Evolutionary conservation across 2,888 invertebrate species (phyloP).

Genomic region (Dromius quadrimaculatus): DNA sequence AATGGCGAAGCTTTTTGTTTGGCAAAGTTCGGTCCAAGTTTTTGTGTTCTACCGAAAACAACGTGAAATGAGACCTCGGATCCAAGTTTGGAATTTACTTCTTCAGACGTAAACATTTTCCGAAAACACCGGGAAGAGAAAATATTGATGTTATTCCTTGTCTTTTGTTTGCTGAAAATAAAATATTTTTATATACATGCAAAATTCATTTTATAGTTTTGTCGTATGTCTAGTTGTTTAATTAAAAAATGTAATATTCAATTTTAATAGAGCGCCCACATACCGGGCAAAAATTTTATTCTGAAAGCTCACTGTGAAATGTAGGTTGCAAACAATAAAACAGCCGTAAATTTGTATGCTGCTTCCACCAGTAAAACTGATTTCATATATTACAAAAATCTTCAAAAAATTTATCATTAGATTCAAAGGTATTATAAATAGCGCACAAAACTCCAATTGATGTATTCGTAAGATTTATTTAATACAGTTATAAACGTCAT

Average conservation of each 20-base stretch:
- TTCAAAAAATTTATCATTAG: no score
- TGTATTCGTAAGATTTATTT: conserved; percentile 25
- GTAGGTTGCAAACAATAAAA: conserved; percentile 9
- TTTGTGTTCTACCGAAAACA: conserved; percentile 4
- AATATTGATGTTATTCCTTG: conserved; percentile 40
- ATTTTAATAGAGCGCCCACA: background rate
- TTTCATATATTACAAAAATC: no score
- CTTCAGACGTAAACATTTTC: conserved; percentile 48
- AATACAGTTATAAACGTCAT: conserved; percentile 40
- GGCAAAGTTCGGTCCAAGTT: no score
- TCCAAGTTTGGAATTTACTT: conserved; percentile 59
- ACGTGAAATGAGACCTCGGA: conserved; percentile 49
- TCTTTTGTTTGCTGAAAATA: background rate
- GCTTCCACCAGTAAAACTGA: no score
- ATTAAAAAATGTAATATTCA: conserved; percentile 17
- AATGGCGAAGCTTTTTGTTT: no score
- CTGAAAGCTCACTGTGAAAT: conserved; percentile 20
- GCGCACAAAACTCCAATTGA: conserved; percentile 4
- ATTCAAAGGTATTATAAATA: no score
- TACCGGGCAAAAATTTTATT: conserved; percentile 10
- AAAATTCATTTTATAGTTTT: background rate
- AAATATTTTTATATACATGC: background rate
- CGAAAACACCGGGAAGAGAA: conserved; percentile 33
- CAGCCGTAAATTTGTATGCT: no score
- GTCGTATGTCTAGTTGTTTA: conserved; percentile 1